Evolutionary conservation across 1,140 invertebrate genomes (phyloP).

Genomic region (Yoshiicerus persimilis): DNA sequence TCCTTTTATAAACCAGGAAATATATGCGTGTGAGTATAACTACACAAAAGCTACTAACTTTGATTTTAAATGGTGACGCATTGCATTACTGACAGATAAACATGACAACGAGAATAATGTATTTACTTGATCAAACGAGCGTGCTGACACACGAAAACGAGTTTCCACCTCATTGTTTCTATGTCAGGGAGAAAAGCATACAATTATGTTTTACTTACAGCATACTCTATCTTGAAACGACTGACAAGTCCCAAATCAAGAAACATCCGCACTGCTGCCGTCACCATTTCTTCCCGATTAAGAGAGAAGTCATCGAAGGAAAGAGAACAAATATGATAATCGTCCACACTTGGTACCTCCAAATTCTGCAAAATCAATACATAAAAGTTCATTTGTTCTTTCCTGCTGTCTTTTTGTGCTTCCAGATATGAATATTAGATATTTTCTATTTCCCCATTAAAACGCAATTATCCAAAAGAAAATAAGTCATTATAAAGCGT

Average conservation of each 20-base stretch:
- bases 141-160: not conserved
- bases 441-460: too few species aligned
- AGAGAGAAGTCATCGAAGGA: constrained; percentile 61
- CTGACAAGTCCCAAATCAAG: constrained; percentile 54
- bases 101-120: not conserved
- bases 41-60: not conserved
- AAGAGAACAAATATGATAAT: constrained; percentile 54
- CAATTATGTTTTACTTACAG: constrained; percentile 39
- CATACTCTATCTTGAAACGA: constrained; percentile 51
- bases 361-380: constrained; percentile 48
- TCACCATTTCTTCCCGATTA: constrained; percentile 60
- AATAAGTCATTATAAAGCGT: too few species aligned
- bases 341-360: constrained; percentile 52
- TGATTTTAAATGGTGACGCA: not conserved
- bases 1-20: too few species aligned
- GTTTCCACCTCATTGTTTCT: not conserved
- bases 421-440: too few species aligned
- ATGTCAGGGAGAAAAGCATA: not conserved
- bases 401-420: too few species aligned
- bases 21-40: not conserved
- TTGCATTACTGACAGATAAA: not conserved
- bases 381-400: too few species aligned
- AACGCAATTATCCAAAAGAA: too few species aligned
- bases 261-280: constrained; percentile 58
- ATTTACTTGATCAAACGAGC: not conserved